Evolutionary conservation across 2,888 invertebrate species (phyloP), one percentile per base, ranked within the genome.

Genomic region (Drosophila helvetica): DNA sequence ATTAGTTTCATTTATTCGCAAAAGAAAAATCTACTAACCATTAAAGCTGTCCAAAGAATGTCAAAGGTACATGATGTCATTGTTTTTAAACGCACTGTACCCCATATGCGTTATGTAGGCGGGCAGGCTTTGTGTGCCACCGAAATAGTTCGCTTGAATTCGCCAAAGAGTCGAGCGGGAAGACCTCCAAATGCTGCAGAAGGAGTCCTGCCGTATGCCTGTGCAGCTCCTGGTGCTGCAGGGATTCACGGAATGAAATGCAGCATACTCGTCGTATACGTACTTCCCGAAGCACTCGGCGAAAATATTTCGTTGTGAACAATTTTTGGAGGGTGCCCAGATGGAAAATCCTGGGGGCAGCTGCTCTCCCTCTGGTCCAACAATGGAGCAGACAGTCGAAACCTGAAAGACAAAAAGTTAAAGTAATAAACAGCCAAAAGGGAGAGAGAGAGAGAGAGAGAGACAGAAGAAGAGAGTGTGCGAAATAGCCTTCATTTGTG

Each of bases 391-490:
- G 19, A 55, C 56, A 42, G 19, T n/a, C 65, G 58, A 70, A 72
- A 53, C 70, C 56, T 45, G 19, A 70, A 60, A 70, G 74, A 51
- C 70, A 55, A 66, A 47, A 64, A 60, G 43, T 67, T 69, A 74
- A 88, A 86, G 82, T 83, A 79, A 86, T 86, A 88, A 88, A 70
- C 57, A 64, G 30, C 55, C n/a, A 50, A 22, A 42, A 42, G 10
- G 18, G 2, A 38, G 6, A 38, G 6, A 15, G 15, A 0, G 25
- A 42, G 18, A 50, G 38, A 48, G 30, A 53, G 8, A 60, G 33
- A 38, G 1, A 50, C 22, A 48, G 30, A 53, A 8, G 57, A 25
- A 38, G 1, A 15, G 46, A 30, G 47, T 9, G 57, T 22, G 18
- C 25, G 19, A 25, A 22, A 27, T 8, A n/a, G 38, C n/a, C 38